Evolutionary conservation across 92 coral and sea anemone species (phyloP).

Genomic region (Montipora capitata): DNA sequence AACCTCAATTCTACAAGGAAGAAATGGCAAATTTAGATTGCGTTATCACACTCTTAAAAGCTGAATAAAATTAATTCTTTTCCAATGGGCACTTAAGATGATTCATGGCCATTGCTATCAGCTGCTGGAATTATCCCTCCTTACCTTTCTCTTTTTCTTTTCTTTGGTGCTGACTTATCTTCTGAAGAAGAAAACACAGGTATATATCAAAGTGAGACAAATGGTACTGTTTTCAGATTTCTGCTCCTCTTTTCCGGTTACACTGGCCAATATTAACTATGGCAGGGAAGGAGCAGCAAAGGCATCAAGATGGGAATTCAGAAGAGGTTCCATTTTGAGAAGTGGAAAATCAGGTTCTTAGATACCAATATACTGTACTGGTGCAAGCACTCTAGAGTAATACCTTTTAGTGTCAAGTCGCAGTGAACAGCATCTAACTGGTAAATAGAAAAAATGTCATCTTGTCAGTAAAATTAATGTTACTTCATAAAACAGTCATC

Average conservation of each 20-base stretch:
- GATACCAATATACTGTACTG: too few species aligned
- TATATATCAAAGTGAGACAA: too few species aligned
- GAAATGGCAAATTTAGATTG: too few species aligned
- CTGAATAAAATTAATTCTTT: too few species aligned
- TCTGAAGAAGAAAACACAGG: conserved; percentile 36
- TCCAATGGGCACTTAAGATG: too few species aligned
- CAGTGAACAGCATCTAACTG: conserved; percentile 89
- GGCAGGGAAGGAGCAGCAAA: too few species aligned
- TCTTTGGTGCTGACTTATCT: conserved; percentile 80
- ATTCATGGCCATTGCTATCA: not conserved
- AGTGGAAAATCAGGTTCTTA: too few species aligned
- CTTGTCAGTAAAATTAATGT: not conserved
- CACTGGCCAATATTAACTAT: not conserved
- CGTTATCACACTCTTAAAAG: too few species aligned
- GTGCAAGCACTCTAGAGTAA: conserved; percentile 25
- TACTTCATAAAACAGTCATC: not conserved
- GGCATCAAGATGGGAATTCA: too few species aligned
- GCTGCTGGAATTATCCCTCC: not conserved
- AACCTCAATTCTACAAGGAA: too few species aligned
- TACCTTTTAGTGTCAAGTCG: conserved; percentile 44
- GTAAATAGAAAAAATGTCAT: not conserved
- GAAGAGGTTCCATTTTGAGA: too few species aligned
- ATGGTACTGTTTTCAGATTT: too few species aligned
- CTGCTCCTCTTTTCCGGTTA: not conserved
- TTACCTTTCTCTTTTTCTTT: conserved; percentile 92